Evolutionary conservation across 1,140 invertebrate species (phyloP), one percentile per base, ranked within the genome.

Genomic region (Aphelenchoides besseyi): DNA sequence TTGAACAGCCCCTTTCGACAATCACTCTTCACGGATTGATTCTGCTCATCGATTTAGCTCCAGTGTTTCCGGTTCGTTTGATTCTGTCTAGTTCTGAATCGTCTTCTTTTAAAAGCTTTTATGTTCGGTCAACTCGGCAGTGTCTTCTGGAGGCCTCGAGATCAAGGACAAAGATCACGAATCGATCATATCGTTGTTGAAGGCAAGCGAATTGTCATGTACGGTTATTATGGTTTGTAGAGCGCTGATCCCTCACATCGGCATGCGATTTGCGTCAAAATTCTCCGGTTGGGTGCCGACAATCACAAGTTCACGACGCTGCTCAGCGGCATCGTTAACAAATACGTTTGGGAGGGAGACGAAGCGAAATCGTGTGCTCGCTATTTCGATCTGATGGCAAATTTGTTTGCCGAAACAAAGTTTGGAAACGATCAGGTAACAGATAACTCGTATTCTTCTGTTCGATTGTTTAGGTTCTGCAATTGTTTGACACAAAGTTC

Each of bases 401-500:
- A 16, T 12, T 18, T 61, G 16, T 16, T 61, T 16, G 57, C 12
- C 57, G 57, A 53, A 18, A 16, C 57, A 18, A n/a, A 12, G 41
- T 53, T 61, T 9, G 41, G 57, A 12, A 9, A 16, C 41, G 57
- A n/a, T 61, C 41, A 61, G 57, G 57, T 61, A n/a, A n/a, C n/a
- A n/a, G n/a, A n/a, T n/a, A n/a, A n/a, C n/a, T n/a, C n/a, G n/a
- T n/a, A n/a, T n/a, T n/a, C n/a, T n/a, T n/a, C n/a, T n/a, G n/a
- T n/a, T n/a, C n/a, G n/a, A n/a, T n/a, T n/a, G n/a, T n/a, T n/a
- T n/a, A n/a, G n/a, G n/a, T n/a, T 16, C 57, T 61, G 12, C 16
- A 53, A 53, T 16, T 61, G 57, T 53, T 61, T 12, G 41, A 61
- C 41, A 18, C 57, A 18, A 16, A 16, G 16, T 16, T 53, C 16